These are phyloP conservation scores for Chelonus insularis DNA, from an alignment of 1,140 invertebrate genomes.

Conservation along the genomic window DNA sequence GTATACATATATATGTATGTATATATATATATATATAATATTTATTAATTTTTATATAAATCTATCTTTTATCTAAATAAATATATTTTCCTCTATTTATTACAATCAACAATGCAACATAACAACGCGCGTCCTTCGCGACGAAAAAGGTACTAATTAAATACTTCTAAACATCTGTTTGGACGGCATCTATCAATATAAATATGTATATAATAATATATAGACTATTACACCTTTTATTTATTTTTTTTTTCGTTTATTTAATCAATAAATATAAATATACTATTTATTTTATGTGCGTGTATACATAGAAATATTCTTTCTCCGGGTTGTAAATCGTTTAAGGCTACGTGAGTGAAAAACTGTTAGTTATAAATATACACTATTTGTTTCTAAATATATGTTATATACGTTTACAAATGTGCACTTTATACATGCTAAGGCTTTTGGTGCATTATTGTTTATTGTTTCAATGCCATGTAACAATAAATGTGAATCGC, in stretches of 20 bases:
- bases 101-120: slow-evolving; percentile 8
- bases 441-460: slow-evolving; percentile 22
- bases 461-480: background rate
- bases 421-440: slow-evolving; percentile 28
- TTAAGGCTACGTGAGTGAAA: slow-evolving; percentile 10
- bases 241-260: background rate
- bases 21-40: slow-evolving; percentile 1
- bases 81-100: background rate
- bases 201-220: slow-evolving; percentile 18
- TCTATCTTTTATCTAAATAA: background rate
- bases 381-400: background rate
- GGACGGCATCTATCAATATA: slow-evolving; percentile 27
- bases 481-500: background rate
- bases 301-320: background rate
- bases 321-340: background rate
- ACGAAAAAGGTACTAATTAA: slow-evolving; percentile 16
- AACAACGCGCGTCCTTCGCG: slow-evolving; percentile 13
- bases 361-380: slow-evolving; percentile 11
- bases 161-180: slow-evolving; percentile 17
- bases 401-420: slow-evolving; percentile 9
- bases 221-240: slow-evolving; percentile 4
- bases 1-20: slow-evolving; percentile 3
- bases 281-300: background rate
- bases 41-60: background rate
- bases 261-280: slow-evolving; percentile 7